Conservation (phyloP, 2,113 vertebrate genomes). For the Boleophthalmus pectinirostris region DNA sequence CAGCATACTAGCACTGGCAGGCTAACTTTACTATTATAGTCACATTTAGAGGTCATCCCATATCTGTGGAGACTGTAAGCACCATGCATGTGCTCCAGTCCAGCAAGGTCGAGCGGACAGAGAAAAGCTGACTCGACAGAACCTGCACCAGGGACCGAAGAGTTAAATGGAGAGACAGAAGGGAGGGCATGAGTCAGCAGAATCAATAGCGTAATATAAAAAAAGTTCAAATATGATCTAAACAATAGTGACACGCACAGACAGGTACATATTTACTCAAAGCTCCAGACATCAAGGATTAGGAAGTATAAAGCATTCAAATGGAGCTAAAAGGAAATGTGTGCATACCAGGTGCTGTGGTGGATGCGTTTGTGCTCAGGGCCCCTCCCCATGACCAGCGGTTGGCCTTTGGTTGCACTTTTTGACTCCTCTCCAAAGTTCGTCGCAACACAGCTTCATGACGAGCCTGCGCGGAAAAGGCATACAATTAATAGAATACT, state of each 20-base stretch:
- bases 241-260: constrained; percentile 66
- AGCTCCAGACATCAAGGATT: constrained; percentile 13
- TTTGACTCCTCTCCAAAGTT: constrained; percentile 87
- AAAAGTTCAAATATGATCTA: constrained; percentile 50
- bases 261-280: constrained; percentile 52
- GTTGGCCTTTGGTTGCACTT: constrained; percentile 81
- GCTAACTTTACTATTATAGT: constrained; percentile 64
- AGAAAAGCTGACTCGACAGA: constrained; percentile 93
- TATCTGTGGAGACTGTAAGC: constrained; percentile 84
- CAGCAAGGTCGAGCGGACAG: constrained; percentile 90
- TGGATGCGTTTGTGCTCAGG: constrained; percentile 74
- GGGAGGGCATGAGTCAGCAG: constrained; percentile 67
- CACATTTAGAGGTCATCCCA: constrained; percentile 81
- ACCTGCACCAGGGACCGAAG: constrained; percentile 80
- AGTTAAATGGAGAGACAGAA: not conserved
- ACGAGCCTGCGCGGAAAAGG: constrained; percentile 75
- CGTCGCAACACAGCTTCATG: constrained; percentile 91
- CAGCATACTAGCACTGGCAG: constrained; percentile 39
- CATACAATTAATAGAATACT: too few species aligned
- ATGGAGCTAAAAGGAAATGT: not conserved
- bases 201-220: constrained; percentile 65
- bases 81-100: constrained; percentile 86
- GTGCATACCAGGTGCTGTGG: constrained; percentile 77
- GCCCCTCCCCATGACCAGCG: constrained; percentile 92
- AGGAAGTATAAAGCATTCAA: not conserved